These are phyloP conservation scores for Nanorana parkeri DNA, from an alignment of 2,113 vertebrate species.

Conservation along the genomic window DNA sequence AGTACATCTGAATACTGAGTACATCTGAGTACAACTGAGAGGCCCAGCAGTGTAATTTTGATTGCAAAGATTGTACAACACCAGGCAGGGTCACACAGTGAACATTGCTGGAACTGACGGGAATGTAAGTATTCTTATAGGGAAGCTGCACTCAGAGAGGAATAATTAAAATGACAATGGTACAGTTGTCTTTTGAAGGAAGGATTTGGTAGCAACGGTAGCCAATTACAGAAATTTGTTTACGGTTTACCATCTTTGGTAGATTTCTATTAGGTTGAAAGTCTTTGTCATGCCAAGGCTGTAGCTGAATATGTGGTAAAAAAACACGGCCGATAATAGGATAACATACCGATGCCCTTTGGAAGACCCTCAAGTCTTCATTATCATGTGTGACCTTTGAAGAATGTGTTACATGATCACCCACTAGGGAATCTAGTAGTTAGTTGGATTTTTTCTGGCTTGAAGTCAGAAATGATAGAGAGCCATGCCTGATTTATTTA, in stretches of 20 bases:
- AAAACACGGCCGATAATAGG: constrained; percentile 18
- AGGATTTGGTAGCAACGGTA: too few relatives aligned
- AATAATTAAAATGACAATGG: too few relatives aligned
- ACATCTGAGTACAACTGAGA: too few relatives aligned
- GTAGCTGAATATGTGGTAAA: background rate
- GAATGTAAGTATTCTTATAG: too few relatives aligned
- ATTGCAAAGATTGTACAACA: too few relatives aligned
- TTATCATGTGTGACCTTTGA: constrained; percentile 45
- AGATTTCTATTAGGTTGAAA: background rate
- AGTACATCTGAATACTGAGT: too few relatives aligned
- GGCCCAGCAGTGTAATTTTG: too few relatives aligned
- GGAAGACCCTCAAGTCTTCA: background rate
- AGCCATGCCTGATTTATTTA: constrained; percentile 30
- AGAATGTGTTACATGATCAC: constrained; percentile 53
- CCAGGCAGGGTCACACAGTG: too few relatives aligned
- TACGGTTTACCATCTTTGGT: background rate
- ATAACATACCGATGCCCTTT: constrained; percentile 9
- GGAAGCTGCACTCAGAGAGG: too few relatives aligned
- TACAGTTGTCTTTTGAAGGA: too few relatives aligned
- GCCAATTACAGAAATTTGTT: background rate
- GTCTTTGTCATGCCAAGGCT: background rate
- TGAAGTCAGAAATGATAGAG: constrained; percentile 27
- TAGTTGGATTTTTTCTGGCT: constrained; percentile 22
- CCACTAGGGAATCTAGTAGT: constrained; percentile 2
- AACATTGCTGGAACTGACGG: too few relatives aligned